Percentiles rank a stretch among this genome's conserved stretches.
phyloP scores from a whole-genome alignment of 1,140 invertebrate genomes.

The Epicauta chinensis region DNA sequence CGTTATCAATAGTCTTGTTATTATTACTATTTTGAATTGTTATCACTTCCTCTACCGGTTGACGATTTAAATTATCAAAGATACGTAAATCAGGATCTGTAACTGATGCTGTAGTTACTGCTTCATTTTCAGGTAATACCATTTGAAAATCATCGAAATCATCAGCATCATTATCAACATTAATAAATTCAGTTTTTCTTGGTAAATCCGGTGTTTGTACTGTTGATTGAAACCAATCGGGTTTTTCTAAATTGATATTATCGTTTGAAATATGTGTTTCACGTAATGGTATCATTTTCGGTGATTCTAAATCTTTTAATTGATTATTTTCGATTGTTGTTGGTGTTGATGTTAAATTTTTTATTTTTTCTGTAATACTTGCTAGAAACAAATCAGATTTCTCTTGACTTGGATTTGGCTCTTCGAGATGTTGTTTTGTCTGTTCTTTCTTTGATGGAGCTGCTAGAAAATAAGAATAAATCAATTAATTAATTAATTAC shows the following conservation, averaged over 20 bases:
- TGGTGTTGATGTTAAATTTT: not conserved
- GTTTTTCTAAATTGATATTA: constrained; percentile 4
- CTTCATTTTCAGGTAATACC: constrained; percentile 20
- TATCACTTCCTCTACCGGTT: not conserved
- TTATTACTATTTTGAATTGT: not conserved
- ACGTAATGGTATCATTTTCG: constrained; percentile 28
- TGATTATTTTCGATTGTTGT: not conserved
- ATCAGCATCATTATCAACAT: constrained; percentile 17
- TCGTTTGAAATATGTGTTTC: constrained; percentile 38
- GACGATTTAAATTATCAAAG: not conserved
- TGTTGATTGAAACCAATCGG: constrained; percentile 31
- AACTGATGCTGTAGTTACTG: not conserved
- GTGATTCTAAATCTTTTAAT: constrained; percentile 11
- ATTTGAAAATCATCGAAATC: constrained; percentile 38
- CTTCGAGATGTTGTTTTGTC: too few relatives aligned
- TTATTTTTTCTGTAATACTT: not conserved
- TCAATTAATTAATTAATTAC: too few relatives aligned
- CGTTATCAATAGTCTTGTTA: not conserved
- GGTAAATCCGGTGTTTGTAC: constrained; percentile 34
- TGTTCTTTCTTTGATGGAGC: too few relatives aligned
- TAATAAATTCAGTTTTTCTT: constrained; percentile 15
- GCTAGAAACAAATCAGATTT: too few relatives aligned
- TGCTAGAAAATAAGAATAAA: too few relatives aligned
- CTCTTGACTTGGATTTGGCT: too few relatives aligned
- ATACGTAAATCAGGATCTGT: constrained; percentile 3